Evolutionary conservation across 1,140 invertebrate species (phyloP), one percentile per base, ranked within the genome.

Genomic region (Meloidogyne hapla): DNA sequence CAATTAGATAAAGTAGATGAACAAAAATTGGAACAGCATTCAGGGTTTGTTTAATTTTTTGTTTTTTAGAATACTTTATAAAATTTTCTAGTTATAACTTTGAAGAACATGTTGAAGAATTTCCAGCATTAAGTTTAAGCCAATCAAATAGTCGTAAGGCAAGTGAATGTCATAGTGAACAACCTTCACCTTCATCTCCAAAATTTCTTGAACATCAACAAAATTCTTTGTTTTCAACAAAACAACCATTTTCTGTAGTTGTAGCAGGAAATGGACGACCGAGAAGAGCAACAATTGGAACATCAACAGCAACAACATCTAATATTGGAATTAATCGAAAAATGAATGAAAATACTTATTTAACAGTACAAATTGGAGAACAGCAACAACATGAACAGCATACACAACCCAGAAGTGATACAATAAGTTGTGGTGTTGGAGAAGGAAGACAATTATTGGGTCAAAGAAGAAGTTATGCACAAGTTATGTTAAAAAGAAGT

Each of bases 221-320:
- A n/a, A 26, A 10, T 33, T 18, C n/a, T 8, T 10, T 38, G 28
- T 26, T 12, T 15, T 38, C 10, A 28, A 63, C 48, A 9, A 64
- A 75, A 63, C 74, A 62, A 15, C 71, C 56, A 23, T 77, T 77
- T 26, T 77, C 45, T 61, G 76, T 75, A 40, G 76, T 77, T 26
- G 76, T 77, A n/a, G 75, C 76, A 28, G 74, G 76, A 26, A 72
- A 77, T 23, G 64, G 74, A 23, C 28, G 70, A 33, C 48, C 48
- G 5, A 26, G 70, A 38, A 56, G 70, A 38, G 64, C 69, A n/a
- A 67, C 75, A 26, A 76, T 76, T 26, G 75, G 69, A 42, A 74
- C 45, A 25, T 23, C 33, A 2, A 26, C 75, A 21, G 74, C 15
- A 18, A 21, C 48, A 8, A 56, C 48, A 56, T 5, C 18, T n/a